Base-by-base conservation (phyloP, 2,888 invertebrate genomes). In the Alentia gelatinosa region DNA sequence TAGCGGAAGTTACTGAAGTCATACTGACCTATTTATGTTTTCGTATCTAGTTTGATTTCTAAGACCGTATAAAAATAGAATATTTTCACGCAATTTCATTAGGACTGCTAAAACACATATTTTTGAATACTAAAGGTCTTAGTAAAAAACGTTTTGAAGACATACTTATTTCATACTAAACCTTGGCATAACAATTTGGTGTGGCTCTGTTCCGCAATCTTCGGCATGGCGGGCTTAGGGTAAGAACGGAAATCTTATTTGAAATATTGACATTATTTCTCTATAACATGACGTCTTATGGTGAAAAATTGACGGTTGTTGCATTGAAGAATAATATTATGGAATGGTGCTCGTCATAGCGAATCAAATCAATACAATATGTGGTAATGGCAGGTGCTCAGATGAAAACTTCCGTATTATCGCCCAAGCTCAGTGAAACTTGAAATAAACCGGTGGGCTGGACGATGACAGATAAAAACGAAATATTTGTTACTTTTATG, bases 181-280 rank as follows among this genome's bases (percentile, higher is more conserved):
- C 47, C n/a, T n/a, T n/a, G n/a, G n/a, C n/a, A n/a, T 40, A 47
- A 33, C 39, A 47, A 35, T 35, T 7, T 9, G 19, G 35, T 39
- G 0, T 39, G 26, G 30, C 86, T 86, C 47, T 86, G 47, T 33
- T 9, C 30, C 5, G 30, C n/a, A 47, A n/a, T 30, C 4, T 42
- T 86, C 47, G 35, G 86, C 86, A 86, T 86, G 86, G 86, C 86
- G 86, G 47, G 86, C 42, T 35, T 47, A 30, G 86, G 86, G 86
- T 86, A 86, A 86, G 86, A 35, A 74, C 56, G 30, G n/a, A 74
- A 26, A 74, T 33, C 26, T 30, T 74, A 30, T 74, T 15, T 74
- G 15, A 74, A 19, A 26, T 74, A 74, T 74, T 74, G n/a, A n/a
- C n/a, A n/a, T n/a, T n/a, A n/a, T n/a, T n/a, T n/a, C n/a, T n/a